Evolutionary conservation across 2,888 invertebrate genomes (phyloP).

Genomic region (Thysanoteuthis rhombus): DNA sequence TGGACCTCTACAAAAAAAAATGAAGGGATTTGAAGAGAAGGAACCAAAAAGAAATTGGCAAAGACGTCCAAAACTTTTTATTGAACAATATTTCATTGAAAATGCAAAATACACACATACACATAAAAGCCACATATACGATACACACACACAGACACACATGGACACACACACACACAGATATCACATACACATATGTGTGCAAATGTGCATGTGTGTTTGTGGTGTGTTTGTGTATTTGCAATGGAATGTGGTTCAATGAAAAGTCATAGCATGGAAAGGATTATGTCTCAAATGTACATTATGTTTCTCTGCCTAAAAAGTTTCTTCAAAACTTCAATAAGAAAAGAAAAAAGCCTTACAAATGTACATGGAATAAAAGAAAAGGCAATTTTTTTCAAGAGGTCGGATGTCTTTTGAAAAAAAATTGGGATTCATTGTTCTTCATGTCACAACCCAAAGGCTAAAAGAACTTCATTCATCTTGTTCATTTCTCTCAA

Average conservation of each 20-base stretch:
- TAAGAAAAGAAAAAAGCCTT: background rate
- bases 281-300: background rate
- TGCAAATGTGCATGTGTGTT: no score
- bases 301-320: background rate
- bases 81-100: no score
- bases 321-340: background rate
- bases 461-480: background rate
- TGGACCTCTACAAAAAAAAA: no score
- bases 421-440: background rate
- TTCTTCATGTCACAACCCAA: background rate
- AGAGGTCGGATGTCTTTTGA: background rate
- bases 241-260: no score
- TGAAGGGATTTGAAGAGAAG: background rate
- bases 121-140: no score
- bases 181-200: no score
- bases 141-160: no score
- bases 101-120: no score
- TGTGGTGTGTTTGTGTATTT: no score
- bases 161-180: no score
- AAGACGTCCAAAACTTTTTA: no score
- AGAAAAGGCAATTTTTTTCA: background rate
- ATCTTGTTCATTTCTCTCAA: background rate
- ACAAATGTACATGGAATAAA: background rate
- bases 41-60: background rate
- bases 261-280: no score